Evolutionary conservation across 64 coral and sea anemone species (phyloP).

Genomic region (Catalaphyllia jardinei): DNA sequence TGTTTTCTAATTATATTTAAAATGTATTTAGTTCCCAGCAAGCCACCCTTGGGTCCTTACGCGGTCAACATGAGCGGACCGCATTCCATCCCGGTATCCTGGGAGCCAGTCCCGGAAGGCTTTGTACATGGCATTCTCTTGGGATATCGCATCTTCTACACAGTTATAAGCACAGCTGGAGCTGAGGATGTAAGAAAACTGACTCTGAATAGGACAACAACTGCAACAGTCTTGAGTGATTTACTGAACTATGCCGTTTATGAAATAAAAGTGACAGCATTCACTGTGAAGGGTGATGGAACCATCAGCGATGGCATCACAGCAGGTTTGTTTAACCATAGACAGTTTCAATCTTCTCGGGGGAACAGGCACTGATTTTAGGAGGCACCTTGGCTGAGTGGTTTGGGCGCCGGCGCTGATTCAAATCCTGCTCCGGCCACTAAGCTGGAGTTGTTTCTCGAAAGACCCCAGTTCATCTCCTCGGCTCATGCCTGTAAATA

Average conservation of each 20-base stretch:
- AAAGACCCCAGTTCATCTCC: too few species aligned
- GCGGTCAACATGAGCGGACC: slow-evolving; percentile 63
- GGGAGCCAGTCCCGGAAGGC: slow-evolving; percentile 50
- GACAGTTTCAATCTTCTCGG: too few species aligned
- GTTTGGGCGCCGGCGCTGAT: too few species aligned
- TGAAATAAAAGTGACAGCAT: slow-evolving; percentile 61
- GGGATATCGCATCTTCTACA: slow-evolving; percentile 77
- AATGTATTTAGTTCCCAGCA: slow-evolving; percentile 56
- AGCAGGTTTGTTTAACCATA: not conserved
- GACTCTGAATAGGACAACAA: slow-evolving; percentile 5
- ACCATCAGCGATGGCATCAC: not conserved
- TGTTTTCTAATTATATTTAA: too few species aligned
- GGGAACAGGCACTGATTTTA: too few species aligned
- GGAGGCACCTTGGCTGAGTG: too few species aligned
- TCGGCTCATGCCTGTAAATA: too few species aligned
- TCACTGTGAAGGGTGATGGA: slow-evolving; percentile 83
- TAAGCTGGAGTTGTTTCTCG: too few species aligned
- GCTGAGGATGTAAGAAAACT: not conserved
- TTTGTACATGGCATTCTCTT: slow-evolving; percentile 71
- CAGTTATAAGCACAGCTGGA: slow-evolving; percentile 38
- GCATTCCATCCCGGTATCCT: slow-evolving; percentile 51
- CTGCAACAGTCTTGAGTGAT: not conserved
- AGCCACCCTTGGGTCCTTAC: slow-evolving; percentile 49
- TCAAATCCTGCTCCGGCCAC: too few species aligned
- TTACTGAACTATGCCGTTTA: slow-evolving; percentile 73